These are phyloP conservation scores for Quadriops clusia DNA, from an alignment of 2,888 invertebrate genomes.

Conservation along the genomic window DNA sequence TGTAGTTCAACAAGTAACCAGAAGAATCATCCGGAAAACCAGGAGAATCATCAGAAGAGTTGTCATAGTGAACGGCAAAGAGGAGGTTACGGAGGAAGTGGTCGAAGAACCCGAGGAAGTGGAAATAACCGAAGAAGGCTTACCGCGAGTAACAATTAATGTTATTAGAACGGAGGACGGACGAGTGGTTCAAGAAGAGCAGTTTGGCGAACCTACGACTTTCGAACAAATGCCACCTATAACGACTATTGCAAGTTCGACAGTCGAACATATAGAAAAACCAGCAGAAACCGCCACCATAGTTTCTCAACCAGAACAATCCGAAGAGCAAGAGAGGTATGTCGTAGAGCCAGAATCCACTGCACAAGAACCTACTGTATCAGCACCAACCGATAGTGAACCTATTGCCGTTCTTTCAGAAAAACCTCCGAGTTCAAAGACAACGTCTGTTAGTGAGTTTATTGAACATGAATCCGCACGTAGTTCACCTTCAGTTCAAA, in stretches of 20 bases:
- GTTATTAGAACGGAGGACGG: constrained; percentile 47
- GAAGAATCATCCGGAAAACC: constrained; percentile 62
- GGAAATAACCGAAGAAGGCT: constrained; percentile 58
- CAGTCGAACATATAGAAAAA: constrained; percentile 1
- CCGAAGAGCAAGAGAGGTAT: constrained; percentile 27
- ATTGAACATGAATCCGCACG: constrained; percentile 10
- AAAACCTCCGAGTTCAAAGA: constrained; percentile 16
- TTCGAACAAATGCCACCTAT: constrained; percentile 17
- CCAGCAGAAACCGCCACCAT: constrained; percentile 1
- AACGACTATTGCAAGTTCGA: constrained; percentile 3
- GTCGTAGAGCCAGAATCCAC: constrained; percentile 26
- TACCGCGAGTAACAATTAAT: constrained; percentile 59
- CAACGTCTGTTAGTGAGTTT: constrained; percentile 15
- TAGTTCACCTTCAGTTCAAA: constrained; percentile 24
- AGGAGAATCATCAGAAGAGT: constrained; percentile 64
- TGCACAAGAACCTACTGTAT: constrained; percentile 25
- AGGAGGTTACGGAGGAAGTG: constrained; percentile 70
- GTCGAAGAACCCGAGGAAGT: constrained; percentile 74
- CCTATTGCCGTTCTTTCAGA: constrained; percentile 20
- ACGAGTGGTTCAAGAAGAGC: constrained; percentile 33
- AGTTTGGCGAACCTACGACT: constrained; percentile 30
- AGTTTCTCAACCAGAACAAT: constrained; percentile 12
- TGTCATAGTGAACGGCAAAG: constrained; percentile 71
- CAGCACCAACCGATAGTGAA: constrained; percentile 22
- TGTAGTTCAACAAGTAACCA: constrained; percentile 71